phyloP scores from a whole-genome alignment of 2,888 invertebrate species.

The Anoncus sp. region DNA sequence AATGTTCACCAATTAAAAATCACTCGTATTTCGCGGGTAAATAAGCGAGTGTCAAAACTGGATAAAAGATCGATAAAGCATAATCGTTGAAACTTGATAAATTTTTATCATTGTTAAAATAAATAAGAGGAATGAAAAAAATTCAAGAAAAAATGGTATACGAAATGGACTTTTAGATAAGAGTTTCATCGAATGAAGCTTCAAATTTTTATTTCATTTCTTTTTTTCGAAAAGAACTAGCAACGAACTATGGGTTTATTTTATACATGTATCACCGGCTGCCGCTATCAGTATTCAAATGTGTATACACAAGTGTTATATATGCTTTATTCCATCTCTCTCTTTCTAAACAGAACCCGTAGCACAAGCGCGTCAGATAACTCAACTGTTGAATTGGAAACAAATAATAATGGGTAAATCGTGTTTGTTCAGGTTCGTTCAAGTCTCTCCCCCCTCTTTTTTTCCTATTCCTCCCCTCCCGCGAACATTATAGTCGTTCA shows the following conservation, averaged over 20 bases:
- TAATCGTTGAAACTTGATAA: background rate
- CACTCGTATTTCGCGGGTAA: background rate
- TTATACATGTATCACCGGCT: constrained; percentile 13
- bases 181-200: background rate
- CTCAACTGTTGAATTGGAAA: constrained; percentile 60
- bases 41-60: too few relatives aligned
- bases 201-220: background rate
- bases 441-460: constrained; percentile 6
- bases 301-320: background rate
- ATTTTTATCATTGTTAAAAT: background rate
- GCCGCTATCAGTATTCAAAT: constrained; percentile 10
- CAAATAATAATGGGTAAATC: constrained; percentile 52
- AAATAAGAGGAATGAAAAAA: constrained; percentile 1
- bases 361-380: constrained; percentile 64
- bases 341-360: constrained; percentile 58
- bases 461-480: constrained; percentile 43
- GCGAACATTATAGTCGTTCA: constrained; percentile 38
- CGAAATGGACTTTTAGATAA: background rate
- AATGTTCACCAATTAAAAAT: background rate
- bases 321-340: constrained; percentile 17
- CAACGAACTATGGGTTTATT: constrained; percentile 25
- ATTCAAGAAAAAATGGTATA: background rate
- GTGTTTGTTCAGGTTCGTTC: constrained; percentile 43
- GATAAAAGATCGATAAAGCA: background rate
- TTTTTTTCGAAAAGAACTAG: background rate